phyloP scores from a whole-genome alignment of 1,140 invertebrate species.

The Drosophila neocordata region DNA sequence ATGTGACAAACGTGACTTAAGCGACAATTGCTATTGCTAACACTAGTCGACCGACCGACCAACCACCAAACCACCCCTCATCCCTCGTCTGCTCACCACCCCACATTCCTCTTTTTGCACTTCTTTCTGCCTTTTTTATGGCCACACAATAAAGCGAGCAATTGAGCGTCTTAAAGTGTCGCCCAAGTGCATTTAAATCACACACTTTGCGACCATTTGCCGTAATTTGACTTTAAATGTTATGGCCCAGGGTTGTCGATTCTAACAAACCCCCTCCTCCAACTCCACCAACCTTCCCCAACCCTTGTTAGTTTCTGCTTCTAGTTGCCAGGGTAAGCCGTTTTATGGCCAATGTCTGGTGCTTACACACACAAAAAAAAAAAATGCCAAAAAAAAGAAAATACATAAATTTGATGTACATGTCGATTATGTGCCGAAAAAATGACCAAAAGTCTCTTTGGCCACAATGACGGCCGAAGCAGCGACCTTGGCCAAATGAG shows the following conservation, averaged over 20 bases:
- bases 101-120: conserved; percentile 10
- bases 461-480: background rate
- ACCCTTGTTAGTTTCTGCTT: conserved; percentile 48
- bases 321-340: conserved; percentile 49
- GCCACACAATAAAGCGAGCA: conserved; percentile 78
- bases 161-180: conserved; percentile 81
- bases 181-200: conserved; percentile 81
- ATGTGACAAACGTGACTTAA: conserved; percentile 78
- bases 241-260: conserved; percentile 60
- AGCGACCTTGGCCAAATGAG: conserved; percentile 53
- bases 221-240: conserved; percentile 82
- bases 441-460: conserved; percentile 30
- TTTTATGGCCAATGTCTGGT: conserved; percentile 73
- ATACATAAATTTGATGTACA: conserved; percentile 76
- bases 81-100: background rate
- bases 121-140: conserved; percentile 60
- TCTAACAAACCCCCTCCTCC: conserved; percentile 24
- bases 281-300: background rate
- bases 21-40: conserved; percentile 76
- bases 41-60: background rate
- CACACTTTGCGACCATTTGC: conserved; percentile 81
- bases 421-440: conserved; percentile 72
- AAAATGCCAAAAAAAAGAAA: conserved; percentile 24
- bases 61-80: background rate
- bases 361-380: conserved; percentile 34